Evolutionary conservation across 2,797 vertebrate genomes (phyloP), one percentile per base, ranked within the genome.

Genomic region (Xyrichtys novacula): DNA sequence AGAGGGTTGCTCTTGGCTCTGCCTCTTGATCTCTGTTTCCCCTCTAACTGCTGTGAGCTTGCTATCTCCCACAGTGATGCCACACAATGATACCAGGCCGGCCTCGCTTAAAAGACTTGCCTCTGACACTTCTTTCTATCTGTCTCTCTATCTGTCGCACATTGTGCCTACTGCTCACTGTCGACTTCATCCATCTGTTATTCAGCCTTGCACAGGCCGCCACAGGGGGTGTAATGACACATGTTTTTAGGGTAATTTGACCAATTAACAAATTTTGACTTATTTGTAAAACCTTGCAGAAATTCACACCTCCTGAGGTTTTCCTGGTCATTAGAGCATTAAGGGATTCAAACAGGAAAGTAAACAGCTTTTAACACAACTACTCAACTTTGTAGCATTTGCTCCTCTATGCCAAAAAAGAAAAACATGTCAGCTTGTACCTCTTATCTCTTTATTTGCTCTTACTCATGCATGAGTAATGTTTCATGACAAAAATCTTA

Each of bases 11-110:
- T 86, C 75, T 52, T 76, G 71, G 77, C 77, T 29, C 56, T 74
- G 76, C 66, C 52, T 84, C 85, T 84, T 84, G 80, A 84, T 86
- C 83, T 88, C 73, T 31, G 76, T 76, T 81, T 76, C 74, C 60
- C 68, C 66, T 82, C 73, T 63, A 80, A 85, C 78, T 76, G 76
- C 69, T 32, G 58, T 58, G 81, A 61, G 84, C 42, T 71, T 65
- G 67, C 73, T 68, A 56, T 88, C 84, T 81, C 84, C 81, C 85
- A 78, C 74, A 76, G 72, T 56, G 85, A 82, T 80, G 48, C 63
- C 79, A 70, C 79, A 75, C 67, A 76, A 53, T 71, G 79, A 89
- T 64, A 83, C 65, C 72, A 62, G 55, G 54, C 59, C 57, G 74
- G 68, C 76, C 52, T 38, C 49, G 39, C 60, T 62, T 31, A 59